phyloP scores from a whole-genome alignment of 2,888 invertebrate genomes.

The Apodemia hepburni region DNA sequence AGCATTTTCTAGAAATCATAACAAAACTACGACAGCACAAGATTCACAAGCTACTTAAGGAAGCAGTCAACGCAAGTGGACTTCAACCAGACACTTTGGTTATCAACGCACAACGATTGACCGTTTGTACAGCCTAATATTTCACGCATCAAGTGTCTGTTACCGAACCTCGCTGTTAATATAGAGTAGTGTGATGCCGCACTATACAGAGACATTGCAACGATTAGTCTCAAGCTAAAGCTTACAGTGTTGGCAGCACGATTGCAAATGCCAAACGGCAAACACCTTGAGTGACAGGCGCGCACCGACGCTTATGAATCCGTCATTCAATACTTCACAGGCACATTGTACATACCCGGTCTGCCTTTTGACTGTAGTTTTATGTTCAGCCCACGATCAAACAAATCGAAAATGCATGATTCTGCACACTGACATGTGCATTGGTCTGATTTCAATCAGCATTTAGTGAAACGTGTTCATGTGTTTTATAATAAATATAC shows the following conservation, averaged over 20 bases:
- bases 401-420: conserved; percentile 65
- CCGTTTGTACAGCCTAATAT: conserved; percentile 70
- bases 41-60: conserved; percentile 24
- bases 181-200: conserved; percentile 77
- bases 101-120: conserved; percentile 35
- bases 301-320: conserved; percentile 62
- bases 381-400: conserved; percentile 50
- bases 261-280: conserved; percentile 49
- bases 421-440: conserved; percentile 65
- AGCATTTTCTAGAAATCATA: conserved; percentile 22
- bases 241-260: conserved; percentile 69
- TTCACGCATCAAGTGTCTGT: conserved; percentile 72
- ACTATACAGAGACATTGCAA: conserved; percentile 62
- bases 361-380: conserved; percentile 58
- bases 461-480: conserved; percentile 51
- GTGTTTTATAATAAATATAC: conserved; percentile 35
- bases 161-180: conserved; percentile 70
- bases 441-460: conserved; percentile 60
- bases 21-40: conserved; percentile 27
- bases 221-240: conserved; percentile 60
- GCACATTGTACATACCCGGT: conserved; percentile 71
- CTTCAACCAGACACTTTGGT: conserved; percentile 13
- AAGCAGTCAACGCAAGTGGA: conserved; percentile 10
- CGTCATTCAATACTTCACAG: conserved; percentile 51
- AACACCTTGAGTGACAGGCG: conserved; percentile 76